Evolutionary conservation across 2,113 vertebrate species (phyloP).

Genomic region (Upupa epops): DNA sequence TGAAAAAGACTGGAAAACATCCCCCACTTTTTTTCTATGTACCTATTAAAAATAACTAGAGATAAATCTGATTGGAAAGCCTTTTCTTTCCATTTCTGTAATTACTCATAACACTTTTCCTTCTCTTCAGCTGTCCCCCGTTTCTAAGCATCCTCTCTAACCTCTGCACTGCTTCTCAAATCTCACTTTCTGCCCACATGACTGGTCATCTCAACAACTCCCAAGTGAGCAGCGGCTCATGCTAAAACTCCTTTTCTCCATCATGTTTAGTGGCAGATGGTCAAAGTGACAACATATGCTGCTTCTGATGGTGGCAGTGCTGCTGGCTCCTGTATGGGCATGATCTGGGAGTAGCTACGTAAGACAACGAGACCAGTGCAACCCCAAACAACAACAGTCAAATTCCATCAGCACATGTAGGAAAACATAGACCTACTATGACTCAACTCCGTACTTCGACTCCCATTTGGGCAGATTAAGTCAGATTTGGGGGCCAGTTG

Average conservation of each 20-base stretch:
- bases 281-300: conserved; percentile 23
- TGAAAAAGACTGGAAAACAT: neutral
- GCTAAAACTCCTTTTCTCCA: neutral
- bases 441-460: neutral
- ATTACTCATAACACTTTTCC: neutral
- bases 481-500: neutral
- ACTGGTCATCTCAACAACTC: neutral
- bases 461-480: neutral
- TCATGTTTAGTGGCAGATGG: neutral
- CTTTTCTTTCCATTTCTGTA: neutral
- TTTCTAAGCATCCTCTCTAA: neutral
- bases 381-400: neutral
- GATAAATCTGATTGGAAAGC: neutral
- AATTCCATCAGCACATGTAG: neutral
- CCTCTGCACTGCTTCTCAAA: neutral
- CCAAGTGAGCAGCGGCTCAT: neutral
- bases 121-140: neutral
- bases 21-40: neutral
- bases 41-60: neutral
- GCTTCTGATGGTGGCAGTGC: conserved; percentile 23
- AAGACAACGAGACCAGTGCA: neutral
- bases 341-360: neutral
- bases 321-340: neutral
- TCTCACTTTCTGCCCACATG: neutral
- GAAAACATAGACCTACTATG: neutral